Evolutionary conservation across 1,140 invertebrate species (phyloP).

Genomic region (Lineus longissimus): DNA sequence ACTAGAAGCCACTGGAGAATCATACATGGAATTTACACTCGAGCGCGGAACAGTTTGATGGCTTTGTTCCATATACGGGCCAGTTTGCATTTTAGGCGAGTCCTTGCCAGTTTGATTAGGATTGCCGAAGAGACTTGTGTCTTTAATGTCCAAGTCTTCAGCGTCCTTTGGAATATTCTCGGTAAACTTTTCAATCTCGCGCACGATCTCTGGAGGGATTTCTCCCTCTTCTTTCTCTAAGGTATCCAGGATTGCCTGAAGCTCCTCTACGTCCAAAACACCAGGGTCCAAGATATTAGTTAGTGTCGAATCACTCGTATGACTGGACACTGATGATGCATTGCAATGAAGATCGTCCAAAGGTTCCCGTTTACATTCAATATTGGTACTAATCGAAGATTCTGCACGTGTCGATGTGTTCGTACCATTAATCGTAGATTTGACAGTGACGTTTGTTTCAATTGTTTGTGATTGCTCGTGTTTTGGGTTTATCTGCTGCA

Average conservation of each 20-base stretch:
- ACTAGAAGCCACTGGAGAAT: background rate
- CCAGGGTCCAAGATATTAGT: constrained; percentile 54
- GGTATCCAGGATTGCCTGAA: constrained; percentile 60
- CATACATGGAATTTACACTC: background rate
- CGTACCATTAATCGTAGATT: constrained; percentile 70
- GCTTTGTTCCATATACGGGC: too few species aligned
- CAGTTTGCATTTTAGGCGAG: background rate
- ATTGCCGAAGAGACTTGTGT: background rate
- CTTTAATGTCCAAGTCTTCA: background rate
- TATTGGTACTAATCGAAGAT: constrained; percentile 33
- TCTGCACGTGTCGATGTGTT: constrained; percentile 50
- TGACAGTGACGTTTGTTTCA: constrained; percentile 87
- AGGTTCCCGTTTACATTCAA: constrained; percentile 81
- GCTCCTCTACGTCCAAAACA: constrained; percentile 66
- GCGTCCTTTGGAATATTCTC: constrained; percentile 19
- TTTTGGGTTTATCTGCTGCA: constrained; percentile 79
- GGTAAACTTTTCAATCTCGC: constrained; percentile 67
- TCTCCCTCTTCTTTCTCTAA: constrained; percentile 80
- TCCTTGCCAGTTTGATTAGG: background rate
- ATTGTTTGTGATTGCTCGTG: constrained; percentile 81
- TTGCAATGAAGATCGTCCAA: constrained; percentile 65
- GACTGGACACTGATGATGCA: constrained; percentile 76
- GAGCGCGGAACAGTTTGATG: background rate
- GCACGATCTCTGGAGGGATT: constrained; percentile 74
- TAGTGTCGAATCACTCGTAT: constrained; percentile 68